Percentiles rank a stretch among this genome's conserved stretches.
Conservation (phyloP, 2,113 vertebrate genomes). For the Alligator mississippiensis region DNA sequence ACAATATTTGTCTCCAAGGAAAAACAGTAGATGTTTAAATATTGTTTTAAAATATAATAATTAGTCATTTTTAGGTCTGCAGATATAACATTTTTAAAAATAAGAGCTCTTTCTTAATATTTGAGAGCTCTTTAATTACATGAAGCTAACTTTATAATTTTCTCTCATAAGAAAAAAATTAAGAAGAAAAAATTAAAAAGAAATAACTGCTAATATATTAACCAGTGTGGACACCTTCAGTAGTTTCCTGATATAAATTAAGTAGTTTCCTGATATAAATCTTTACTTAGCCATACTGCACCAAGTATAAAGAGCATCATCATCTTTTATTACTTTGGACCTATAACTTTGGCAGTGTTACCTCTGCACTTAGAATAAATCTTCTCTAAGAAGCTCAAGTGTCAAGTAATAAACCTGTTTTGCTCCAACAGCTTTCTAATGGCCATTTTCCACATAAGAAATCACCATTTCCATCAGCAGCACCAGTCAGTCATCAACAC, state of each 20-base stretch:
- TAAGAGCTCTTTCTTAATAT: background rate
- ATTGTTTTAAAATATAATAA: background rate
- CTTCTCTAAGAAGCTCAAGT: background rate
- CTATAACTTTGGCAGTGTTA: conserved; percentile 7
- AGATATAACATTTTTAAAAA: background rate
- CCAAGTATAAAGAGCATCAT: conserved; percentile 1
- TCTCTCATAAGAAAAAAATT: background rate
- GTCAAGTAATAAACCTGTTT: conserved; percentile 15
- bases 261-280: conserved; percentile 28
- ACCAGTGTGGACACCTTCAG: background rate
- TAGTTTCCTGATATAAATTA: background rate
- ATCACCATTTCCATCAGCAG: background rate
- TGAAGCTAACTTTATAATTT: background rate
- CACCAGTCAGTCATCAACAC: background rate
- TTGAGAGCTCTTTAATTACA: background rate
- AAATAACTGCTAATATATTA: conserved; percentile 35
- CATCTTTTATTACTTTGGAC: conserved; percentile 4
- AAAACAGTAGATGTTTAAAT: background rate
- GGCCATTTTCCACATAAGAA: background rate
- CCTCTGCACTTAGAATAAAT: conserved; percentile 10
- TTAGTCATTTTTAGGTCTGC: background rate
- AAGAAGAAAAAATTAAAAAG: background rate
- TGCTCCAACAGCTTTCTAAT: background rate
- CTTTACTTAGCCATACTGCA: background rate
- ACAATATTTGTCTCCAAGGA: background rate